Percentiles rank a stretch among this genome's conserved stretches.
phyloP scores from a whole-genome alignment of 2,797 vertebrate species.

The Trichosurus vulpecula region DNA sequence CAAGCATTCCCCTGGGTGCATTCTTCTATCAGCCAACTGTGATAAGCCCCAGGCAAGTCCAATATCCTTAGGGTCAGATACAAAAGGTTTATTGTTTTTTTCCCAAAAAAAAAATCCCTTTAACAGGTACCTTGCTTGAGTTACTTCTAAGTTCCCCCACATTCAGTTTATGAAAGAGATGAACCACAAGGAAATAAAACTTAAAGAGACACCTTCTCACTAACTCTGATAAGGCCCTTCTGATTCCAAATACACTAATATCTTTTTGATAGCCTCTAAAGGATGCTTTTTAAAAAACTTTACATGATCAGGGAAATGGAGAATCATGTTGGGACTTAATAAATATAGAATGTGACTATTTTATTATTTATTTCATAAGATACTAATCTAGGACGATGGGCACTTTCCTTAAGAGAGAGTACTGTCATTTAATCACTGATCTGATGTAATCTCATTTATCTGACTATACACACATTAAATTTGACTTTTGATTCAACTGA shows the following conservation, averaged over 20 bases:
- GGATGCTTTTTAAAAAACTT: not conserved
- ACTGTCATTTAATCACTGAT: not conserved
- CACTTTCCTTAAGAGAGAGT: not conserved
- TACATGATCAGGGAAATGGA: not conserved
- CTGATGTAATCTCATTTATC: not conserved
- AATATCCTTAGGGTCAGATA: not conserved
- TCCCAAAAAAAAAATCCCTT: not conserved
- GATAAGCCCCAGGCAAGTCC: not conserved
- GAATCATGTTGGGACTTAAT: not conserved
- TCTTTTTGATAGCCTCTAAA: not conserved
- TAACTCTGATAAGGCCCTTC: not conserved
- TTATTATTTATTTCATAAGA: not conserved
- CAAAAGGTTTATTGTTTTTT: not conserved
- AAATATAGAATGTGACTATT: not conserved
- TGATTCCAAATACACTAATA: fast-evolving
- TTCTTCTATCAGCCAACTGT: not conserved
- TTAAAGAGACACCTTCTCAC: not conserved
- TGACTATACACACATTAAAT: not conserved
- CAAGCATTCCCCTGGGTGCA: not conserved
- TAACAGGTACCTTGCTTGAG: slow-evolving; percentile 20
- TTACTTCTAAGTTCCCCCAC: slow-evolving; percentile 2
- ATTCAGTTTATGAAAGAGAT: not conserved
- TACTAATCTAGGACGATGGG: not conserved
- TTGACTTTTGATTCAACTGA: not conserved
- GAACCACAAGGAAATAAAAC: slow-evolving; percentile 3